Percentiles rank a stretch among this genome's conserved stretches.
These are phyloP conservation scores for Antechinus stuartii DNA, from an alignment of 2,113 vertebrate genomes.

Conservation along the genomic window DNA sequence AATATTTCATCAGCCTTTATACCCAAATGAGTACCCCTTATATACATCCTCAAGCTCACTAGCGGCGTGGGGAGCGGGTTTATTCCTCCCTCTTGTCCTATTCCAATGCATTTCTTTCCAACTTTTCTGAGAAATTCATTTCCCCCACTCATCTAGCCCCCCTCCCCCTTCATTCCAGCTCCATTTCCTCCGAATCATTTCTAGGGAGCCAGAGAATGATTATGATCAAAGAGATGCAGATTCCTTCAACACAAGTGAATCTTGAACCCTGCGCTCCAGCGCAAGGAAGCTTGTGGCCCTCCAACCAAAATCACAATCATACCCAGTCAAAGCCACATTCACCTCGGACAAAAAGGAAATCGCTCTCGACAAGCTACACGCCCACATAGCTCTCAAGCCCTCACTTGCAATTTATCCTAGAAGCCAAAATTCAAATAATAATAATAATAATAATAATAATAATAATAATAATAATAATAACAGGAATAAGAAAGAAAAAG, in stretches of 20 bases:
- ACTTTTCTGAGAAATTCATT: slow-evolving; percentile 60
- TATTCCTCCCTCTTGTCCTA: slow-evolving; percentile 32
- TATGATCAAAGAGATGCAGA: slow-evolving; percentile 5
- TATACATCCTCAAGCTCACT: not conserved
- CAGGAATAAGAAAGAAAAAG: not conserved
- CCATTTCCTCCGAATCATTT: not conserved
- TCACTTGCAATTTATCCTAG: slow-evolving; percentile 62
- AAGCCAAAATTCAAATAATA: not conserved
- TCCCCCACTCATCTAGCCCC: not conserved
- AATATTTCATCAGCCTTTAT: slow-evolving; percentile 15
- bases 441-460: not conserved
- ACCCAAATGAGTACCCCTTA: not conserved
- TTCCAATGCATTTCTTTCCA: slow-evolving; percentile 49
- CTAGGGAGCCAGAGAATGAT: slow-evolving; percentile 44
- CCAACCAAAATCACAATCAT: slow-evolving; percentile 62
- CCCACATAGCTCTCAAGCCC: slow-evolving; percentile 59
- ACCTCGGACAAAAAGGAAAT: slow-evolving; percentile 52
- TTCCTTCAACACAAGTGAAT: slow-evolving; percentile 69
- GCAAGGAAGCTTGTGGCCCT: slow-evolving; percentile 51
- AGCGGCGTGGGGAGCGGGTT: slow-evolving; percentile 1
- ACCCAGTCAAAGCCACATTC: slow-evolving; percentile 60
- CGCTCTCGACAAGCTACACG: slow-evolving; percentile 56
- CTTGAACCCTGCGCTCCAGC: slow-evolving; percentile 77
- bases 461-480: too few species aligned
- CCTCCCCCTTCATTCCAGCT: slow-evolving; percentile 11